phyloP scores from a whole-genome alignment of 2,113 vertebrate genomes.

The Coturnix japonica region DNA sequence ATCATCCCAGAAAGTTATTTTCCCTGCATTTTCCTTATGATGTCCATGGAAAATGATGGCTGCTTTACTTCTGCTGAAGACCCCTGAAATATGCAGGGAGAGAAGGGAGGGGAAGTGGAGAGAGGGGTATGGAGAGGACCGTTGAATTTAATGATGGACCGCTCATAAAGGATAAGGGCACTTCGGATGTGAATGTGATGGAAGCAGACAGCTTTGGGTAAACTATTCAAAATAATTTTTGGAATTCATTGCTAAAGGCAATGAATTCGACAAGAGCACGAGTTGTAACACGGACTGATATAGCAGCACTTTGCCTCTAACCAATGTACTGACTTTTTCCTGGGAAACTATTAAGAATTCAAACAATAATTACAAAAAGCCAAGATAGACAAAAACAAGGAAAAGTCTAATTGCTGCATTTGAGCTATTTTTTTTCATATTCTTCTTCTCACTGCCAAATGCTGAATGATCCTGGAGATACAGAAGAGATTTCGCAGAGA shows the following conservation, averaged over 20 bases:
- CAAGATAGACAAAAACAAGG: neutral
- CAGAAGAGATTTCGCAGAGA: neutral
- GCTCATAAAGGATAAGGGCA: neutral
- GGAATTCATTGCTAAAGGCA: neutral
- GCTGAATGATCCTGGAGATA: neutral
- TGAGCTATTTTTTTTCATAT: neutral
- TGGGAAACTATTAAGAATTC: neutral
- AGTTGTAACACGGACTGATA: neutral
- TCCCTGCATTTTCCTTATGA: neutral
- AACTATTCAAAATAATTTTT: neutral
- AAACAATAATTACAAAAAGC: neutral
- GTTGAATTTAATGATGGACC: neutral
- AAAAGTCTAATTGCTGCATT: neutral
- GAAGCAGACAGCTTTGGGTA: neutral
- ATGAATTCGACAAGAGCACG: neutral
- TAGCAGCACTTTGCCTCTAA: neutral
- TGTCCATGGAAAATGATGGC: neutral
- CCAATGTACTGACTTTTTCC: neutral
- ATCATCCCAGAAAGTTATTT: neutral
- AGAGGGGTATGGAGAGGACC: too few species aligned
- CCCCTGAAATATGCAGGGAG: neutral
- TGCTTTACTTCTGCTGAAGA: neutral
- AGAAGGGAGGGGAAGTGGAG: neutral
- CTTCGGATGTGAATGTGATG: fast-evolving
- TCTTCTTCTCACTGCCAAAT: fast-evolving